Evolutionary conservation across 2,888 invertebrate species (phyloP), one percentile per base, ranked within the genome.

Genomic region (Acrocera orbiculus): DNA sequence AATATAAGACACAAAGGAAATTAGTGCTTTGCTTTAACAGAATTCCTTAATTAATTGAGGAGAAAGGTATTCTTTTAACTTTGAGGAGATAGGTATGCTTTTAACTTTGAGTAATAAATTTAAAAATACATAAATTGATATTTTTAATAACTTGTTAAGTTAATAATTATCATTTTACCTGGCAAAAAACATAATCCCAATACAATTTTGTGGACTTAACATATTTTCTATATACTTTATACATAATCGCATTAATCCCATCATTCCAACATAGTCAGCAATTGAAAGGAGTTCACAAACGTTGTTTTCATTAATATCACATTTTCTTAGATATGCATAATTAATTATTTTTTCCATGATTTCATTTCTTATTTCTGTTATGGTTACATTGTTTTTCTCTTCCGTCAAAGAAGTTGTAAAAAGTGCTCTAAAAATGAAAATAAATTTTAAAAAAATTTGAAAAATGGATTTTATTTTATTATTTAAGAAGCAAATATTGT

Each of bases 201-300:
- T 74, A 52, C 83, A 83, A 54, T 89, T 90, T 44, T 73, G 72
- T 0, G 80, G 71, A 11, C 64, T 73, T 14, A 92, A 62, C 36
- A 73, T 70, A 26, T 59, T 59, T 34, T 70, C 66, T 11, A 92
- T 66, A 50, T 73, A 85, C 29, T 79, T 71, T 49, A 79, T 80
- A 57, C 90, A 90, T 14, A 78, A 66, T 42, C 79, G 73, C 32
- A 86, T 66, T 27, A 90, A 73, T 1, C 85, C 85, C 28, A 79
- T 63, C 44, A 90, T 78, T 47, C 81, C 77, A 34, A 92, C 71
- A 54, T 87, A 90, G 62, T 92, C 90, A 4, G 90, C 85, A 0
- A 81, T 77, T 46, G 80, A 73, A 25, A 90, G 66, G 10, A 92
- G 63, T 47, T 76, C 71, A 48, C 79, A 77, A 1, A 89, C 86